Evolutionary conservation across 2,113 vertebrate genomes (phyloP).

Genomic region (Brachirus orientalis): DNA sequence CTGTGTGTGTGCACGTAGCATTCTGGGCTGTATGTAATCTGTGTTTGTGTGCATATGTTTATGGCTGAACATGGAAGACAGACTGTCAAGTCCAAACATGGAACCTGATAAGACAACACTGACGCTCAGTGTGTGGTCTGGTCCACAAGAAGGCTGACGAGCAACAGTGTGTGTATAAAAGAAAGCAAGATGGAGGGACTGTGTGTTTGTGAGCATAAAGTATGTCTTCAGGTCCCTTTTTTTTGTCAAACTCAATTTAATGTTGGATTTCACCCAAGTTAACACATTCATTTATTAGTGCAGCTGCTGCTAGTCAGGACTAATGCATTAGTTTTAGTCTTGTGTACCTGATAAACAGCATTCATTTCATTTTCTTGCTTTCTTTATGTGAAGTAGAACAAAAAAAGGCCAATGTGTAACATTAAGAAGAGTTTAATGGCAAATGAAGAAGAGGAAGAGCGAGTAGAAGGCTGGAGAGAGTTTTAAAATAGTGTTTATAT

Average conservation of each 20-base stretch:
- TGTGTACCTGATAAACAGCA: too few species aligned
- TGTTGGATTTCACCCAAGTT: neutral
- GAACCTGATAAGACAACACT: slow-evolving; percentile 27
- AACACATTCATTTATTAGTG: neutral
- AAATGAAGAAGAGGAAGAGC: too few species aligned
- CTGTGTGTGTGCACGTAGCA: neutral
- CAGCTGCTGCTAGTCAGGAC: neutral
- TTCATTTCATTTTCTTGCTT: too few species aligned
- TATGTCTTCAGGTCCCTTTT: slow-evolving; percentile 2
- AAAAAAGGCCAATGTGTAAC: too few species aligned
- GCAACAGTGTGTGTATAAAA: slow-evolving; percentile 17
- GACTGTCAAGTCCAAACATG: slow-evolving; percentile 63
- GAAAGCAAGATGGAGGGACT: slow-evolving; percentile 3
- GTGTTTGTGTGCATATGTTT: slow-evolving; percentile 43
- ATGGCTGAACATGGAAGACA: slow-evolving; percentile 48
- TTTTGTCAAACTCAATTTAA: neutral
- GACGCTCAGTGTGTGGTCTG: slow-evolving; percentile 62
- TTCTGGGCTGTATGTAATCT: slow-evolving; percentile 10
- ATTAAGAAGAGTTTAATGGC: too few species aligned
- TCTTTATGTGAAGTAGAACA: too few species aligned
- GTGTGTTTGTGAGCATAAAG: neutral
- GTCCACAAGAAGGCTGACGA: slow-evolving; percentile 3
- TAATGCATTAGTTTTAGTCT: too few species aligned
- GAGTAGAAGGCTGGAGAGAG: too few species aligned
- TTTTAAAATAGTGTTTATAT: too few species aligned